Conservation (phyloP, 1,140 invertebrate species). For the Dryas iulia region DNA sequence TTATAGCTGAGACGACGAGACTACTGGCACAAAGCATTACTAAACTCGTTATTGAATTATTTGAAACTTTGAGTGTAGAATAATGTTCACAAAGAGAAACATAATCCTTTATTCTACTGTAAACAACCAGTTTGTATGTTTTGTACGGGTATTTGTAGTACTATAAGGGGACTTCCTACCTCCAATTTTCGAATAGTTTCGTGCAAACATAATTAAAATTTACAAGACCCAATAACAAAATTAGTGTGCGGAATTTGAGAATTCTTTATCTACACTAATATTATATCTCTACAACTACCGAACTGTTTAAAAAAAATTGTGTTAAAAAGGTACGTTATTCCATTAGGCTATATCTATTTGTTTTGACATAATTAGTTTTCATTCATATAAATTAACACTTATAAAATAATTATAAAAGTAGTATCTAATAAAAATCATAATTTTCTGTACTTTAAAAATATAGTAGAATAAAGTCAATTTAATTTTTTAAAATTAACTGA, state of each 20-base stretch:
- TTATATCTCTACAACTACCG: too few species aligned
- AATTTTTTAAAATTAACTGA: too few species aligned
- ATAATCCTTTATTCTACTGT: background rate
- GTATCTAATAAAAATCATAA: too few species aligned
- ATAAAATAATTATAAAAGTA: too few species aligned
- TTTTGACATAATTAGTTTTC: too few species aligned
- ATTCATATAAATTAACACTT: too few species aligned
- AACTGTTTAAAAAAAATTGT: too few species aligned
- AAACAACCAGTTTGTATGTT: background rate
- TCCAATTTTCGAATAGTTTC: background rate
- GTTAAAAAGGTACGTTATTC: too few species aligned
- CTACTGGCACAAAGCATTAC: background rate
- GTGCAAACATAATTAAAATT: background rate
- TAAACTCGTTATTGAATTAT: background rate
- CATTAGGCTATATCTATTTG: too few species aligned
- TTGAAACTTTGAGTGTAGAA: background rate
- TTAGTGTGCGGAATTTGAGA: background rate
- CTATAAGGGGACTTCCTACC: background rate
- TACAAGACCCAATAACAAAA: background rate
- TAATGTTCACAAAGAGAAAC: constrained; percentile 1
- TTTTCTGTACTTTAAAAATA: too few species aligned
- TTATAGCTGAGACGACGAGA: background rate
- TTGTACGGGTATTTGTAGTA: background rate
- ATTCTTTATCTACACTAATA: too few species aligned
- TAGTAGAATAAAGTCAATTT: too few species aligned